A percentile compares a stretch with the other conserved stretches of the same genome.
Evolutionary conservation across 1,140 invertebrate species (phyloP).

Genomic region (Popillia japonica): DNA sequence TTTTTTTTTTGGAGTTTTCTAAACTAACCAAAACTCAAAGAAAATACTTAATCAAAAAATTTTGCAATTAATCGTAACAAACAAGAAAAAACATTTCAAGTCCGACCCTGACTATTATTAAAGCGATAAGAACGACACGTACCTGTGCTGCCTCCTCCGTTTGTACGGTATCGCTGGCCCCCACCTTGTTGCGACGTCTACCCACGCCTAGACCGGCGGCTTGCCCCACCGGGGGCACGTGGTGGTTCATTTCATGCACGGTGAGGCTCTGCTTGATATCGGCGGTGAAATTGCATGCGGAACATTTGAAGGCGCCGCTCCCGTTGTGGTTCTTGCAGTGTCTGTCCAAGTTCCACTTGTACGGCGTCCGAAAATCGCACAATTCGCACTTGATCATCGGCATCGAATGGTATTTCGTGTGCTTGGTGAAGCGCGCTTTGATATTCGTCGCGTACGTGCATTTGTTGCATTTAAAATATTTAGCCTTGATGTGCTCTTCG

Average conservation of each 20-base stretch:
- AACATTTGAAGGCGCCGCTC: conserved; percentile 82
- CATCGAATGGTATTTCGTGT: conserved; percentile 94
- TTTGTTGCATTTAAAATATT: conserved; percentile 85
- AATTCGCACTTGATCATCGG: conserved; percentile 92
- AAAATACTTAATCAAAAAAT: no score
- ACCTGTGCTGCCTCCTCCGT: conserved; percentile 56
- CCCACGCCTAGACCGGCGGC: conserved; percentile 62
- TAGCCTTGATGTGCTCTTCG: conserved; percentile 66
- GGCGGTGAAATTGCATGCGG: conserved; percentile 89
- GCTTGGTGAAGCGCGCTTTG: conserved; percentile 88
- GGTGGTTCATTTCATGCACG: conserved; percentile 90
- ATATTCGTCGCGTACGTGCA: conserved; percentile 92
- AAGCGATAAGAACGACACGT: conserved; percentile 33
- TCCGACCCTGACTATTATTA: no score
- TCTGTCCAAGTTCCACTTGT: conserved; percentile 92
- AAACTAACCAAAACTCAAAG: no score
- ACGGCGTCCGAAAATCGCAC: conserved; percentile 92
- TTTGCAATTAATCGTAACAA: conserved; percentile 35
- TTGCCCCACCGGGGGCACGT: conserved; percentile 78
- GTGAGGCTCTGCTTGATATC: conserved; percentile 92
- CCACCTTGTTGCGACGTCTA: conserved; percentile 72
- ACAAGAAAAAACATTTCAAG: neutral
- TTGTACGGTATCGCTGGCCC: conserved; percentile 70
- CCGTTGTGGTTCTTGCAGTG: conserved; percentile 92
- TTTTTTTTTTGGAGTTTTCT: no score